Conservation (phyloP, 2,888 invertebrate species). For the Glyphotaelius pellucidus region DNA sequence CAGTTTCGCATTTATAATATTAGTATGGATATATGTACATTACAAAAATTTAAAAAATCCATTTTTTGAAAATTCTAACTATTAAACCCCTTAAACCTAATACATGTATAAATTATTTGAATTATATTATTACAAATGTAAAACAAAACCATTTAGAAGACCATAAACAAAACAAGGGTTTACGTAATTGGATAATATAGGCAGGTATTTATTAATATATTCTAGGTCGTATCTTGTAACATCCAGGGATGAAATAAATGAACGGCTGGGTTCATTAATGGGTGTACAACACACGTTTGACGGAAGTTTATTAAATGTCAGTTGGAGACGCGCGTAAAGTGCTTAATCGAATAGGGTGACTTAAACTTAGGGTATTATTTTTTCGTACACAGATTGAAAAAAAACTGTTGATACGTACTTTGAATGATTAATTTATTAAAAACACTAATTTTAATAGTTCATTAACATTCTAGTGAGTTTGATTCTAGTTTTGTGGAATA, state of each 20-base stretch:
- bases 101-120: not conserved
- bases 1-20: too few relatives aligned
- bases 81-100: too few relatives aligned
- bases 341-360: conserved; percentile 7
- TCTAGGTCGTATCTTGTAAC: not conserved
- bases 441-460: not conserved
- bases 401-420: not conserved
- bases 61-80: too few relatives aligned
- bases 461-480: not conserved
- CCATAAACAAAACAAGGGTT: not conserved
- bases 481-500: not conserved
- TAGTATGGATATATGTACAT: too few relatives aligned
- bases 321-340: conserved; percentile 11
- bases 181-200: not conserved
- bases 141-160: not conserved
- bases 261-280: conserved; percentile 17
- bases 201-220: not conserved
- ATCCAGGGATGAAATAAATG: not conserved
- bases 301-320: conserved; percentile 46
- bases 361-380: not conserved
- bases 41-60: too few relatives aligned
- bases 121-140: not conserved
- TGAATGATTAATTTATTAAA: not conserved
- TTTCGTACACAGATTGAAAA: not conserved
- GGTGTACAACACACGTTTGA: conserved; percentile 34